Base-by-base conservation (phyloP, 2,113 vertebrate species). In the Setophaga kirtlandii region DNA sequence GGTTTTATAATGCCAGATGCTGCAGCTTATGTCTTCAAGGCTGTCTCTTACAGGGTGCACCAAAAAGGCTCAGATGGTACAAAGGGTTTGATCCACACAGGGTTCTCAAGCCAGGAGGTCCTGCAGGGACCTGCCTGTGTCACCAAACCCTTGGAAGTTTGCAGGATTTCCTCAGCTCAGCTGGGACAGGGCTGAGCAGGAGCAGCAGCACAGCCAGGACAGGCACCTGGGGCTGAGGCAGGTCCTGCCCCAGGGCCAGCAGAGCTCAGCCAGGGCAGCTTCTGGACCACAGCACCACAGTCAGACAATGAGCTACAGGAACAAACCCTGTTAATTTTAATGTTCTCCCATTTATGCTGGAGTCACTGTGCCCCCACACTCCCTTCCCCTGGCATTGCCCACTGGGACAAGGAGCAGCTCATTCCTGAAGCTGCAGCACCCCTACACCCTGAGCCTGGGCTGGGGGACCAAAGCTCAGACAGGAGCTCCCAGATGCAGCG, bases 241-340 rank as follows among this genome's bases (percentile, higher is more conserved):
- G 2, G 11, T 64, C 22, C 35, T 41, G 15, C 27, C 24, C 42
- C 31, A 62, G 37, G 41, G 21, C 56, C 1, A 3, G 22, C 42
- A 31, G 37, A 30, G 20, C 8, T 76, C 3, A 1, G 53, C n/a
- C 6, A 2, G 44, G 24, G 39, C 69, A 58, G 46, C 35, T 65
- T 39, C 46, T 28, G 19, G 50, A 53, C 7, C 28, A 14, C 19
- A 17, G 52, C 31, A 37, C 16, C 0, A 0, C 1, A 5, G 53
- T 6, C 59, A 82, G 59, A 21, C 94, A 91, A 95, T 78, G 89
- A 97, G 91, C 87, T 87, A 89, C 67, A 94, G 70, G 94, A 94
- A 93, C 89, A 93, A 96, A 59, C 77, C 16, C 46, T 24, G 33
- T 94, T 90, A 53, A 96, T 92, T 97, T 93, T 83, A 96, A 91